Evolutionary conservation across 2,113 vertebrate species (phyloP).

Genomic region (Oostethus manadensis): DNA sequence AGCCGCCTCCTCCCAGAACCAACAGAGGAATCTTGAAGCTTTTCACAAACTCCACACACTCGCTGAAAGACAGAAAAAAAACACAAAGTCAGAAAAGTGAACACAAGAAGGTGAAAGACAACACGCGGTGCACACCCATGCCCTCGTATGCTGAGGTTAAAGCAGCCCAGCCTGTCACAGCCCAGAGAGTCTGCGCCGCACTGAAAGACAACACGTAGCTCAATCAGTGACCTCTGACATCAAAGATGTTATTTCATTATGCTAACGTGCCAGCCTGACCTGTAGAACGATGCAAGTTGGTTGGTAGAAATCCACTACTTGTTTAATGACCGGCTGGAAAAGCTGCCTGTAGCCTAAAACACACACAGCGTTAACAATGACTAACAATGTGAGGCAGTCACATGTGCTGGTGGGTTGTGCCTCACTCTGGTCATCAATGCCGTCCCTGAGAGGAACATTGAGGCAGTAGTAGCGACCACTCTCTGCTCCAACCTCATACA

Average conservation of each 20-base stretch:
- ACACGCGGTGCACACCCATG: slow-evolving; percentile 79
- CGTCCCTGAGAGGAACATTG: slow-evolving; percentile 92
- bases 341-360: slow-evolving; percentile 91
- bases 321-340: slow-evolving; percentile 97
- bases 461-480: slow-evolving; percentile 97
- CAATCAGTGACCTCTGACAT: too few relatives aligned
- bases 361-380: background rate
- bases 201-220: slow-evolving; percentile 60
- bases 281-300: slow-evolving; percentile 97
- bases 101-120: background rate
- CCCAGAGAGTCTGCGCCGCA: slow-evolving; percentile 96
- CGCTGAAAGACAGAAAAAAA: slow-evolving; percentile 65
- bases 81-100: background rate
- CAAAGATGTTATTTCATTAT: background rate
- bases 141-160: slow-evolving; percentile 97
- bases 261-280: slow-evolving; percentile 64
- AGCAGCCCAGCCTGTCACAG: slow-evolving; percentile 93
- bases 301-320: slow-evolving; percentile 97
- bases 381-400: background rate
- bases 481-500: slow-evolving; percentile 97
- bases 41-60: slow-evolving; percentile 98
- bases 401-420: background rate
- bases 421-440: slow-evolving; percentile 97
- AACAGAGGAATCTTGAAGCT: slow-evolving; percentile 94
- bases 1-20: slow-evolving; percentile 94